A percentile compares a stretch with the other conserved stretches of the same genome.
phyloP scores from a whole-genome alignment of 2,113 vertebrate species.

The Piaya cayana region DNA sequence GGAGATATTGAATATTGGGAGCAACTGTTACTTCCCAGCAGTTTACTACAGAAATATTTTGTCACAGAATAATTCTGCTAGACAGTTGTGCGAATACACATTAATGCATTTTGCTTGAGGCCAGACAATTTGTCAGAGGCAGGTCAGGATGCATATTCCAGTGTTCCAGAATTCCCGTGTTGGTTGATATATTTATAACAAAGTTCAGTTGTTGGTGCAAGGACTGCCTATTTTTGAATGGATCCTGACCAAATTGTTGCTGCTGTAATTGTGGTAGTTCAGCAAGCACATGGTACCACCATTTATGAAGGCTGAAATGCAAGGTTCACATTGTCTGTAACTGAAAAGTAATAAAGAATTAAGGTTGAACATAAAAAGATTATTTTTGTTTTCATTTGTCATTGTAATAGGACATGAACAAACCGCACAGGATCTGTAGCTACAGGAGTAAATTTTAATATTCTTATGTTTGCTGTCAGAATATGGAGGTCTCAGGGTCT shows the following conservation, averaged over 20 bases:
- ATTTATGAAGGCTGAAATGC: neutral
- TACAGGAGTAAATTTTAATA: neutral
- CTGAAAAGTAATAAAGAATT: neutral
- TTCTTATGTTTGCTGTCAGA: neutral
- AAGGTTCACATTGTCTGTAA: neutral
- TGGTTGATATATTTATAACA: neutral
- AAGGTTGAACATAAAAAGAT: neutral
- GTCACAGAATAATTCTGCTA: neutral
- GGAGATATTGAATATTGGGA: neutral
- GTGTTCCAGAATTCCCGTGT: neutral
- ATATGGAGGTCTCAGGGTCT: neutral
- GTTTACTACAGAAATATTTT: neutral
- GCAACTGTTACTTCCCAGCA: neutral
- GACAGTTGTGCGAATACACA: neutral
- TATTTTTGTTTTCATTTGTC: neutral
- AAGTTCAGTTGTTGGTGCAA: neutral
- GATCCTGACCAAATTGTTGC: neutral
- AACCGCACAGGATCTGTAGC: neutral
- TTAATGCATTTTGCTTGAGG: neutral
- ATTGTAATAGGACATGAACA: neutral
- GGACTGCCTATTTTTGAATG: neutral
- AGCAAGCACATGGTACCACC: neutral
- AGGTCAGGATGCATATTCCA: neutral
- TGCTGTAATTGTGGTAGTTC: neutral
- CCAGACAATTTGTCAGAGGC: neutral